Conservation (phyloP, 2,888 invertebrate species). For the Nemoura dubitans region DNA sequence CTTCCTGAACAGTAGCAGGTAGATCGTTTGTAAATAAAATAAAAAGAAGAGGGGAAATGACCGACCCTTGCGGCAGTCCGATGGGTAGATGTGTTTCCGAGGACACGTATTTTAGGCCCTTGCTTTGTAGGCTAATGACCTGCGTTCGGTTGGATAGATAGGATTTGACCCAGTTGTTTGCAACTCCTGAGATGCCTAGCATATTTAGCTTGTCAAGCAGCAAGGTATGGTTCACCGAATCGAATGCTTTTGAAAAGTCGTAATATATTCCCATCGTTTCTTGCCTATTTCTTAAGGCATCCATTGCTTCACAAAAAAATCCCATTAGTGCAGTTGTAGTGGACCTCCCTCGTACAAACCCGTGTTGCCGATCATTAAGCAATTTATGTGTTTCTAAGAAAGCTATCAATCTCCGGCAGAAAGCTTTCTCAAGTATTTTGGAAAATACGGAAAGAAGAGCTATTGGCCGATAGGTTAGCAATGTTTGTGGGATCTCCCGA, state of each 20-base stretch:
- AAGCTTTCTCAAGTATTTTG: slow-evolving; percentile 10
- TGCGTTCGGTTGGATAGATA: neutral
- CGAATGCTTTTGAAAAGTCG: neutral
- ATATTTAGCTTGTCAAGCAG: neutral
- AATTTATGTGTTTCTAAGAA: neutral
- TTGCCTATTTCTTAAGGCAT: neutral
- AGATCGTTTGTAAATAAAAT: neutral
- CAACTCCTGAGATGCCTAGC: neutral
- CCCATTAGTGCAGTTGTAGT: neutral
- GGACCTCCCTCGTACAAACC: neutral
- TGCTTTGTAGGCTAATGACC: neutral
- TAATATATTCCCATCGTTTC: neutral
- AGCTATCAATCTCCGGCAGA: neutral
- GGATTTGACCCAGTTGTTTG: neutral
- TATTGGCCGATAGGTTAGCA: neutral
- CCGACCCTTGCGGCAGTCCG: neutral
- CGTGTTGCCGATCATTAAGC: neutral
- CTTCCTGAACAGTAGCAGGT: neutral
- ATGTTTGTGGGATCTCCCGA: neutral
- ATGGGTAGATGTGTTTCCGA: neutral
- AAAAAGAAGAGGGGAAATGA: neutral
- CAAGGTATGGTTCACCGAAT: neutral
- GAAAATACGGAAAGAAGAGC: neutral
- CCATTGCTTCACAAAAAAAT: neutral
- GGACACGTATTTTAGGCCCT: neutral